Evolutionary conservation across 2,113 vertebrate species (phyloP).

Genomic region (Phycodurus eques): DNA sequence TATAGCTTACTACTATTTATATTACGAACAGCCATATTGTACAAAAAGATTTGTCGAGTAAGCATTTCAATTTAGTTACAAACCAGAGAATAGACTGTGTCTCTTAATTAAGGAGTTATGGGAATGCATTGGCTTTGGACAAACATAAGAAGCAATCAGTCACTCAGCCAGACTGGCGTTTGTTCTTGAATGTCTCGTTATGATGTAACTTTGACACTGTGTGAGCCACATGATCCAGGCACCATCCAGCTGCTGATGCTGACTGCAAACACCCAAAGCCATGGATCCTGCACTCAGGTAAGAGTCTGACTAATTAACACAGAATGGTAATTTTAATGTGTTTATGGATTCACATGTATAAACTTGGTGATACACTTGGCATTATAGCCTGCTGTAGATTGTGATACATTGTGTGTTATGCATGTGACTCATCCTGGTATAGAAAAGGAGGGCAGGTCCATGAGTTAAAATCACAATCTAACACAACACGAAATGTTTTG

Average conservation of each 20-base stretch:
- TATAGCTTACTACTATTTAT: background rate
- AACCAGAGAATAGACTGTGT: background rate
- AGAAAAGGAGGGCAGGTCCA: background rate
- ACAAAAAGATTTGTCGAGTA: background rate
- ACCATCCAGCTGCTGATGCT: background rate
- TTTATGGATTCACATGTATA: background rate
- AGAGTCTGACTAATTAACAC: constrained; percentile 1
- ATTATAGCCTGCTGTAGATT: no score
- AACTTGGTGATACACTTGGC: background rate
- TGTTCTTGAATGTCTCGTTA: background rate
- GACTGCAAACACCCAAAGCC: background rate
- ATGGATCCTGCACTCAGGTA: constrained; percentile 49
- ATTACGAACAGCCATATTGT: background rate
- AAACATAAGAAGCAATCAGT: constrained; percentile 28
- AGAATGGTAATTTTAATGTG: background rate
- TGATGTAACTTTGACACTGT: constrained; percentile 2
- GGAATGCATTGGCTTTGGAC: constrained; percentile 4
- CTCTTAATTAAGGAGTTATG: background rate
- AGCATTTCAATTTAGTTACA: background rate
- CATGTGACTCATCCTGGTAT: background rate
- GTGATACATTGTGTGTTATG: no score
- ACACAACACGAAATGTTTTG: background rate
- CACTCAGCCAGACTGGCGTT: background rate
- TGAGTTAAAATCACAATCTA: constrained; percentile 1
- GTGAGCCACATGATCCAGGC: background rate